Base-by-base conservation (phyloP, 2,113 vertebrate species). In the Phaetusa simplex region DNA sequence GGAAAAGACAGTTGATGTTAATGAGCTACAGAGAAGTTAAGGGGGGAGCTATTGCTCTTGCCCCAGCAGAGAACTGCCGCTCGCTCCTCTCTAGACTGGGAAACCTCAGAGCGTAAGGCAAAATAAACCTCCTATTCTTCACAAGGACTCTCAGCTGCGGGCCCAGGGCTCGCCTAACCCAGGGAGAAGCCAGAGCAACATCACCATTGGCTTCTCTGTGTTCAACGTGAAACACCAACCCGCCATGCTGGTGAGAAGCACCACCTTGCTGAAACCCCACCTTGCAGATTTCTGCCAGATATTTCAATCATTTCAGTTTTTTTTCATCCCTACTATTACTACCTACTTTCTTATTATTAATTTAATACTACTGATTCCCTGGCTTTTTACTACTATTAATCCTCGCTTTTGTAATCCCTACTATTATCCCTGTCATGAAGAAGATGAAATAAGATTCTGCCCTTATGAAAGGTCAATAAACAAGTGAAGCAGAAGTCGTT, bases 1-100 rank as follows among this genome's bases (percentile, higher is more conserved):
- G 64, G 79, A 93, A 94, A 85, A 89, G 50, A 40, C 29, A 38
- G 78, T 27, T 55, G 79, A 71, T 62, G 47, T 62, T 71, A 81
- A 89, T 19, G 74, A 95, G 80, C 85, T 90, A 58, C 67, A 85
- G 32, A 3, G 3, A 93, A 84, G 69, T 49, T 83, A 86, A 49
- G 64, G 84, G 43, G 79, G 72, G 58, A 77, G 34, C 70, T 49
- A 47, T 20, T 70, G 93, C 83, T 88, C 80, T 56, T 55, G 87
- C 30, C 74, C 82, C 89, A 73, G 45, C 70, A 55, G 72, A 93
- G 74, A 67, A 29, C 72, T 24, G 58, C 88, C 34, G 81, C 55
- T 93, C 3, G 0, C 77, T 78, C 52, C 52, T 81, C 59, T 78
- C 34, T 0, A 2, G 14, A 0, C 86, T 79, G 52, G 30, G 69